These are phyloP conservation scores for Drosophila biarmipes DNA, from an alignment of 1,140 invertebrate species.

Conservation along the genomic window DNA sequence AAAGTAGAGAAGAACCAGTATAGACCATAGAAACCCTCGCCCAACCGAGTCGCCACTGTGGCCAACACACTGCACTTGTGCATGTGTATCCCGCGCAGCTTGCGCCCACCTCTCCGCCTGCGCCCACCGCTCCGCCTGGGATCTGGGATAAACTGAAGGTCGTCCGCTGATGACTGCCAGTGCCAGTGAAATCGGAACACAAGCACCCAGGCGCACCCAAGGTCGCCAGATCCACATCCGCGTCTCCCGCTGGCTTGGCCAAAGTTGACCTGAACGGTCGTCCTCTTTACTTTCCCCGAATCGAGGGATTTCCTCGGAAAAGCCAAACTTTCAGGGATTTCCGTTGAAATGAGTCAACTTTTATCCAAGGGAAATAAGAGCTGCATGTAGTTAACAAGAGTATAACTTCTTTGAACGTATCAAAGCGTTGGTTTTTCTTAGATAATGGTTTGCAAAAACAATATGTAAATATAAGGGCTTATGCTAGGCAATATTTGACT, in stretches of 20 bases:
- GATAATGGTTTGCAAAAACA: too few relatives aligned
- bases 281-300: conserved; percentile 14
- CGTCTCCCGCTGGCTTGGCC: conserved; percentile 2
- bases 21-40: not conserved
- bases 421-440: too few relatives aligned
- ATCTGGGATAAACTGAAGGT: conserved; percentile 45
- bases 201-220: conserved; percentile 18
- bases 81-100: conserved; percentile 9
- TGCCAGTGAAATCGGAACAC: conserved; percentile 33
- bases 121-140: conserved; percentile 26
- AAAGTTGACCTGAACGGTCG: not conserved
- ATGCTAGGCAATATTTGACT: too few relatives aligned
- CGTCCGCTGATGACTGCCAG: conserved; percentile 30
- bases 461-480: too few relatives aligned
- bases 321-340: not conserved
- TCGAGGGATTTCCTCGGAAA: not conserved
- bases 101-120: not conserved
- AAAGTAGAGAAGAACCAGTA: too few relatives aligned
- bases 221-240: conserved; percentile 27
- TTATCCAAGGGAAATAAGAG: too few relatives aligned
- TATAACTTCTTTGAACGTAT: too few relatives aligned
- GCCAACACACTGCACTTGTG: conserved; percentile 1
- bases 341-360: not conserved
- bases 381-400: not conserved
- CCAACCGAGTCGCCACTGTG: not conserved